Evolutionary conservation across 2,797 vertebrate species (phyloP).

Genomic region (Parauchenoglanis ngamensis): DNA sequence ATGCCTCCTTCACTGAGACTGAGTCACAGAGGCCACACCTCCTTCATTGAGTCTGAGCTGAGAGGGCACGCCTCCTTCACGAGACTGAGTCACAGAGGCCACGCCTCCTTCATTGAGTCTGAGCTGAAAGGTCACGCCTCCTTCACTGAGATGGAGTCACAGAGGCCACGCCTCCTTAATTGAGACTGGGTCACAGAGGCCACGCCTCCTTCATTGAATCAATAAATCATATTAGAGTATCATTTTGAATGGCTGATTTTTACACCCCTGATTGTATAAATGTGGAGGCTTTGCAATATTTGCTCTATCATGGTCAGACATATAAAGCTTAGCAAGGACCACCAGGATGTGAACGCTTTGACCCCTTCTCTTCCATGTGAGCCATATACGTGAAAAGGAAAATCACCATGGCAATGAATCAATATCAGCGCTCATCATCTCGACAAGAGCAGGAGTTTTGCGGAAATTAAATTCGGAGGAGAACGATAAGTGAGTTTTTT

Average conservation of each 20-base stretch:
- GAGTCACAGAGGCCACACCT: not conserved
- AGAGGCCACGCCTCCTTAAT: too few species aligned
- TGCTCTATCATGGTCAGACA: not conserved
- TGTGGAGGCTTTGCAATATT: not conserved
- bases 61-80: not conserved
- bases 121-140: not conserved
- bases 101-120: not conserved
- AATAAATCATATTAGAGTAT: not conserved
- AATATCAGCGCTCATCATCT: constrained; percentile 41
- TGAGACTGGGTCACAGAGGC: too few species aligned
- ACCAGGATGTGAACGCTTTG: constrained; percentile 1
- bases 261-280: not conserved
- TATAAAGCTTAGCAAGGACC: not conserved
- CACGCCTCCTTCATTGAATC: not conserved
- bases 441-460: constrained; percentile 42
- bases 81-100: not conserved
- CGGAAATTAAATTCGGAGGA: constrained; percentile 55
- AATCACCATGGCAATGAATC: constrained; percentile 48
- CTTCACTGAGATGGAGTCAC: not conserved
- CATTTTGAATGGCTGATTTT: not conserved
- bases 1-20: too few species aligned
- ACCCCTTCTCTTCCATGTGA: constrained; percentile 25
- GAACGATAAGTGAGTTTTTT: constrained; percentile 42
- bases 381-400: constrained; percentile 39
- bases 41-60: not conserved